phyloP scores from a whole-genome alignment of 2,797 vertebrate species.

The Zalophus californianus region DNA sequence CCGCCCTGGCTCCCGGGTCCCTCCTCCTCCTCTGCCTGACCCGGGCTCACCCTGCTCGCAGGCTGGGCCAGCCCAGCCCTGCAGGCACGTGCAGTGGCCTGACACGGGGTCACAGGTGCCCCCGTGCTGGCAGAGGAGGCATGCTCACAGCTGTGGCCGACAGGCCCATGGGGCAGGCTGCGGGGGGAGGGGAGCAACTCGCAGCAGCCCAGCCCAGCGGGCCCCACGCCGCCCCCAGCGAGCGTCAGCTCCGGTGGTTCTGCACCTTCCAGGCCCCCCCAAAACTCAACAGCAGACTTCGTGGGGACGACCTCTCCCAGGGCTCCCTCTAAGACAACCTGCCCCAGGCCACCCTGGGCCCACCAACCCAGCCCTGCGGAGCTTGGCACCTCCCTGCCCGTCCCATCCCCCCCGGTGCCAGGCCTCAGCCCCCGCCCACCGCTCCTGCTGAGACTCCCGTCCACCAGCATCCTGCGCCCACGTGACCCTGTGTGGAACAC shows the following conservation, averaged over 20 bases:
- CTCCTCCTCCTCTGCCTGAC: rapidly evolving
- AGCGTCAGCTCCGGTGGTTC: neutral
- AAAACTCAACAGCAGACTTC: neutral
- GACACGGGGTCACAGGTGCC: constrained; percentile 90
- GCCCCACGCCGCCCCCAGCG: neutral
- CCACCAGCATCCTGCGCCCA: rapidly evolving
- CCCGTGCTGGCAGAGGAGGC: constrained; percentile 93
- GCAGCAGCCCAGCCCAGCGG: neutral
- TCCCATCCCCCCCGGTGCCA: too few relatives aligned
- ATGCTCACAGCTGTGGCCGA: constrained; percentile 90
- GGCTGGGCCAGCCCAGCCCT: constrained; percentile 93
- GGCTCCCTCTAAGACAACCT: neutral
- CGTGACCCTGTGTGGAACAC: rapidly evolving
- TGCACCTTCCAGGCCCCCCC: neutral
- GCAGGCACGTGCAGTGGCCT: constrained; percentile 90
- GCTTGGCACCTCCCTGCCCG: too few relatives aligned
- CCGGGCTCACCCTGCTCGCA: constrained; percentile 93
- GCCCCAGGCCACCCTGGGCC: neutral
- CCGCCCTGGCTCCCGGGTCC: neutral
- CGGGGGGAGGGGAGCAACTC: neutral
- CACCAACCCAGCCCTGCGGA: neutral
- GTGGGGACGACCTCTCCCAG: neutral
- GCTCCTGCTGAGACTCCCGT: rapidly evolving
- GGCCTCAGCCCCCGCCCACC: rapidly evolving
- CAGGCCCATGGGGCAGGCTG: constrained; percentile 92